These are phyloP conservation scores for Dinothrombium tinctorium DNA, from an alignment of 1,140 invertebrate genomes.

Conservation along the genomic window DNA sequence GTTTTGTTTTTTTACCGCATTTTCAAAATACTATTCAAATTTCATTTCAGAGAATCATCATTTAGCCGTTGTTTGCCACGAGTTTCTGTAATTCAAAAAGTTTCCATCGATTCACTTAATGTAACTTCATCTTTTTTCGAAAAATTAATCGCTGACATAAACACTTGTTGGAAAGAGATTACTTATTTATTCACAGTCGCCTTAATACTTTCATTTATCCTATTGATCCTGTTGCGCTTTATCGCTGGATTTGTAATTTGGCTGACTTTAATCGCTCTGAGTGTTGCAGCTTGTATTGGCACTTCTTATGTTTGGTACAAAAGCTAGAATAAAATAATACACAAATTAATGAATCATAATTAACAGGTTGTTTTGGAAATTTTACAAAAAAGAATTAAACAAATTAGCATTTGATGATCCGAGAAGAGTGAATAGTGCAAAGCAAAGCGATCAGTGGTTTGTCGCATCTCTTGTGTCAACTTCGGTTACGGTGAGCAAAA, in stretches of 20 bases:
- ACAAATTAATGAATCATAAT: too few species aligned
- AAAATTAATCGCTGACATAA: conserved; percentile 10
- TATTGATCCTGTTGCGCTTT: conserved; percentile 25
- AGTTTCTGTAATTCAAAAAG: conserved; percentile 17
- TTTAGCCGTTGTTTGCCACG: conserved; percentile 18
- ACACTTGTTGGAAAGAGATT: conserved; percentile 10
- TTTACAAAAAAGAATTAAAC: too few species aligned
- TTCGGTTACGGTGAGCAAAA: too few species aligned
- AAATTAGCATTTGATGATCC: too few species aligned
- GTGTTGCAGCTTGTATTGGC: conserved; percentile 30
- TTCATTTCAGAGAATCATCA: not conserved
- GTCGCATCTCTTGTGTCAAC: too few species aligned
- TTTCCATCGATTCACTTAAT: conserved; percentile 5
- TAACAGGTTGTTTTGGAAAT: too few species aligned
- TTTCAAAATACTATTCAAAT: not conserved
- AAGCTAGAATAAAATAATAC: not conserved
- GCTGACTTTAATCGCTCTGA: conserved; percentile 23
- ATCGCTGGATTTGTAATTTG: conserved; percentile 32
- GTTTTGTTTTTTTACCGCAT: not conserved
- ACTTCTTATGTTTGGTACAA: conserved; percentile 41
- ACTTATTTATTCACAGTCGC: conserved; percentile 15
- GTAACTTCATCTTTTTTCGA: conserved; percentile 3
- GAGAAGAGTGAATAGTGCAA: too few species aligned
- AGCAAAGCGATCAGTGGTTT: too few species aligned
- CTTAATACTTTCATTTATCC: conserved; percentile 21